These are phyloP conservation scores for Nemopilema nomurai DNA, from an alignment of 30 jellyfish, hydroid and myxozoan species.

Conservation along the genomic window DNA sequence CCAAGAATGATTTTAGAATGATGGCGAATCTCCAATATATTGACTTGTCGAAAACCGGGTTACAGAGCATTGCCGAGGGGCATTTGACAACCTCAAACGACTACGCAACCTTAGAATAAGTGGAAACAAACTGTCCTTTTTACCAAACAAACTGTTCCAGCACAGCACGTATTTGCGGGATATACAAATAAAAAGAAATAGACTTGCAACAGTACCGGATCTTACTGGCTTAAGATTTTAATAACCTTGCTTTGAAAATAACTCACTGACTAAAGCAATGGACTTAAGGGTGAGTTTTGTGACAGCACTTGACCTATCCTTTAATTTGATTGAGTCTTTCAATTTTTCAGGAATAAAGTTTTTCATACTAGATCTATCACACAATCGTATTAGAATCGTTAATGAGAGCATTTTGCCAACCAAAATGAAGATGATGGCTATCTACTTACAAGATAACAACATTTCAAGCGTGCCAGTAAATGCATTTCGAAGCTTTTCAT, in stretches of 20 bases:
- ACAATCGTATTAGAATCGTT: slow-evolving; percentile 1
- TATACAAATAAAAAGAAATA: no score
- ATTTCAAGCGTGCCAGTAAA: neutral
- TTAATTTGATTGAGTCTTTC: no score
- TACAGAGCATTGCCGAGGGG: neutral
- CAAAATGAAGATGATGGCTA: neutral
- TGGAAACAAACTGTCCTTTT: neutral
- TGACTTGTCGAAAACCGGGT: neutral
- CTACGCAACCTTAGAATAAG: neutral
- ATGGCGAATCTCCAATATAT: neutral
- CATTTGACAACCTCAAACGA: neutral
- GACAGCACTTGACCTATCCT: no score
- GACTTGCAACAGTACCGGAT: no score
- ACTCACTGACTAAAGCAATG: no score
- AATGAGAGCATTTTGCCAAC: neutral
- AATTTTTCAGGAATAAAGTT: neutral
- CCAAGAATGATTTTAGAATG: neutral
- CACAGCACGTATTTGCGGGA: neutral
- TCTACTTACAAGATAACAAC: slow-evolving; percentile 11
- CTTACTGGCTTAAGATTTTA: no score
- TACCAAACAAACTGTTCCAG: neutral
- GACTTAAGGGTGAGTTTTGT: no score
- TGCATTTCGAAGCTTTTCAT: slow-evolving; percentile 20
- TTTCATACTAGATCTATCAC: slow-evolving; percentile 11
- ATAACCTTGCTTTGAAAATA: no score